phyloP scores from a whole-genome alignment of 2,888 invertebrate genomes.

The Volucella zonaria region DNA sequence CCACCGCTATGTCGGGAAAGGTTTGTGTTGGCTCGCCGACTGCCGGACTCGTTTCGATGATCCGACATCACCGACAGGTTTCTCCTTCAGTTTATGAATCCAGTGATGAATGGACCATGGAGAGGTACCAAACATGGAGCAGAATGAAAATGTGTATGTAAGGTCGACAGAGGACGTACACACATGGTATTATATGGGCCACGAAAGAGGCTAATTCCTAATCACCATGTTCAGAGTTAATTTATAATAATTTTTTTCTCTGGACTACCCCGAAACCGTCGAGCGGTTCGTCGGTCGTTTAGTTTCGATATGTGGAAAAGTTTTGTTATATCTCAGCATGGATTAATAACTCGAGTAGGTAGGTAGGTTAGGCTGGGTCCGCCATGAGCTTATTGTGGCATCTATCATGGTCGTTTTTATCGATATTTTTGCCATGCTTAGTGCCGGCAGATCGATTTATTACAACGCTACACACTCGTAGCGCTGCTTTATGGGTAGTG shows the following conservation, averaged over 20 bases:
- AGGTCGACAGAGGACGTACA: background rate
- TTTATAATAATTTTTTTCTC: constrained; percentile 45
- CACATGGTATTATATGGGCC: background rate
- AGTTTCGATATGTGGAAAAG: constrained; percentile 22
- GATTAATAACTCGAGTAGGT: constrained; percentile 21
- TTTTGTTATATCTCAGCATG: constrained; percentile 44
- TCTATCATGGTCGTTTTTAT: constrained; percentile 43
- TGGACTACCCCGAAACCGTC: background rate
- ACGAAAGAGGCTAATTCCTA: constrained; percentile 38
- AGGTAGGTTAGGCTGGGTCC: constrained; percentile 11
- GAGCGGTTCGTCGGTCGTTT: background rate
- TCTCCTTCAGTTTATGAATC: constrained; percentile 18
- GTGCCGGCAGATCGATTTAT: constrained; percentile 54
- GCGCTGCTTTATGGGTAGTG: constrained; percentile 2
- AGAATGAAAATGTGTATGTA: constrained; percentile 17
- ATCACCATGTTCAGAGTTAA: constrained; percentile 36
- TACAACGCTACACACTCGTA: constrained; percentile 27
- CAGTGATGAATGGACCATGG: constrained; percentile 36
- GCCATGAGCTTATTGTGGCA: constrained; percentile 32
- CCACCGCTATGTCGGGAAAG: constrained; percentile 11
- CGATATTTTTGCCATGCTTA: constrained; percentile 45
- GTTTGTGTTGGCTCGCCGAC: background rate
- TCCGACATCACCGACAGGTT: constrained; percentile 2
- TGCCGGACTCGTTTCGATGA: background rate
- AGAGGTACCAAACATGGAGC: background rate